Percentiles rank a stretch among this genome's conserved stretches.
phyloP scores from a whole-genome alignment of 2,888 invertebrate species.

The Dicycla oo region DNA sequence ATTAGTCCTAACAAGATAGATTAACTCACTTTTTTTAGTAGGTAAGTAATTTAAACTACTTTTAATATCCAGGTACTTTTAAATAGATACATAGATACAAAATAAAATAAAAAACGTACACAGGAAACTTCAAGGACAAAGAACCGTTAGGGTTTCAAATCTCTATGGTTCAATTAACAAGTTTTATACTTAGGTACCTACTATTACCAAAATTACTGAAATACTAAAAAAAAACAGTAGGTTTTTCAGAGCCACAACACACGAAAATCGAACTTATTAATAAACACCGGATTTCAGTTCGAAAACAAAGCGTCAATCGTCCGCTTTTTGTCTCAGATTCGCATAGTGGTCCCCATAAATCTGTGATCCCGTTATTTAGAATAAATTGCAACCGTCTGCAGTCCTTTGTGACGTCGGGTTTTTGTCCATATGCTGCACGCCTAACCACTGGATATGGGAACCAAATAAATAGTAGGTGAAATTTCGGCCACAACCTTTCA shows the following conservation, averaged over 20 bases:
- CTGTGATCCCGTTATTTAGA: conserved; percentile 77
- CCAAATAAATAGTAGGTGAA: conserved; percentile 55
- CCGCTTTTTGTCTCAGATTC: conserved; percentile 68
- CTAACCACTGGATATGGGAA: conserved; percentile 60
- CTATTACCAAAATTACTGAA: background rate
- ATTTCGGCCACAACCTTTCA: conserved; percentile 44
- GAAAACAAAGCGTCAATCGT: conserved; percentile 59
- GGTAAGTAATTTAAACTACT: background rate
- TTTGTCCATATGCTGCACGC: conserved; percentile 74
- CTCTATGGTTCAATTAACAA: background rate
- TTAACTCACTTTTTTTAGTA: background rate
- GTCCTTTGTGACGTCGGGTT: conserved; percentile 76
- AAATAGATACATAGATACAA: too few relatives aligned
- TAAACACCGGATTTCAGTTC: conserved; percentile 53
- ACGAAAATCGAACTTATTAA: conserved; percentile 44
- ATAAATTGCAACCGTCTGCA: conserved; percentile 73
- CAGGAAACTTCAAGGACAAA: background rate
- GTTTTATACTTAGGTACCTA: background rate
- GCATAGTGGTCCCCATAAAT: conserved; percentile 76
- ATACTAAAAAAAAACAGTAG: too few relatives aligned
- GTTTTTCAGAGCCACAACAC: background rate
- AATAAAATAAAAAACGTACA: background rate
- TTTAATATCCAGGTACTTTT: background rate
- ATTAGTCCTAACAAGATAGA: background rate
- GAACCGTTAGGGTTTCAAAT: background rate